Base-by-base conservation (phyloP, 1,140 invertebrate genomes). In the Mya arenaria region DNA sequence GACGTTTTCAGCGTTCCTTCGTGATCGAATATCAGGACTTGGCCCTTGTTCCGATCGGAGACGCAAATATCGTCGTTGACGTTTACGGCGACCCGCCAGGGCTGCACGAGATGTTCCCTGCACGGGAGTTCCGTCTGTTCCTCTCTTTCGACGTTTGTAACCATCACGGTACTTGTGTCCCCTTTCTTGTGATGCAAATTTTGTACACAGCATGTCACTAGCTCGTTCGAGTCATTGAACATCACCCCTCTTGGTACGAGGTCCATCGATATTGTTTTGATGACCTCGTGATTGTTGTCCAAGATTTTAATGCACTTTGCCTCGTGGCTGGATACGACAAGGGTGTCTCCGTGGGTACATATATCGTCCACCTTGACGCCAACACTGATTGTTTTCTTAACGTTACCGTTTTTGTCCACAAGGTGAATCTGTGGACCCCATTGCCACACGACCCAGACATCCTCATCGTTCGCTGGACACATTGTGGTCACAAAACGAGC, bases 281-380 rank as follows among this genome's bases (percentile, higher is more conserved):
- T 28, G 48, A 63, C 36, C 44, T 75, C 66, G 17, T 69, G 36
- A 71, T 69, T 69, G 17, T 32, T 34, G 39, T 63, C 41, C 25
- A 68, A 55, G 23, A 71, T 60, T 56, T 82, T 82, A 17, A 82
- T 66, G 39, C 69, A 73, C 25, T 82, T 82, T 17, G 55, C 15
- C 36, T 82, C 79, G 34, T 66, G 71, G 25, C 79, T 66, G 15
- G 79, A 73, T 0, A 82, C 34, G 0, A 82, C 79, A 19, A 82
- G 58, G 56, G 58, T 73, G 32, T 30, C 68, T 25, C 41, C 30
- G 23, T 63, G 32, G 39, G 44, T 73, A 25, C 69, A 82, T 13
- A 82, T 82, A 73, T 82, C 79, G 34, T 82, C 79, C 30, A 82
- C 79, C 41, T 82, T 82, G 44, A 48, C 58, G 23, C 69, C 69